Evolutionary conservation across 2,797 vertebrate genomes (phyloP).

Genomic region (Atherinosoma microstoma): DNA sequence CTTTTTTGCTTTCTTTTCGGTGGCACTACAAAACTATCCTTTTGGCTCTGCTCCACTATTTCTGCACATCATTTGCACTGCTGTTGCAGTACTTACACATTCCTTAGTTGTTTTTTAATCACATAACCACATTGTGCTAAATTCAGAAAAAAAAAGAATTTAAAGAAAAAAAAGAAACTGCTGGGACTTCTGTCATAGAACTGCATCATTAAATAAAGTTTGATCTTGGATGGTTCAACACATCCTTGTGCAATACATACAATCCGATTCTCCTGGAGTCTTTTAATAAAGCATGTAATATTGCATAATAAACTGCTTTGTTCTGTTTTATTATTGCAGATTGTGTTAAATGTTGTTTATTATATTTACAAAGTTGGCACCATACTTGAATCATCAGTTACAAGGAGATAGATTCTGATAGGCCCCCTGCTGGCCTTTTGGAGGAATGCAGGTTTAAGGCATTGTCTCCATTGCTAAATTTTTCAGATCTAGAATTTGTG

Average conservation of each 20-base stretch:
- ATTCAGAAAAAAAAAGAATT: constrained; percentile 19
- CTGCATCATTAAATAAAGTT: constrained; percentile 57
- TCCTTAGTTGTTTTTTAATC: constrained; percentile 49
- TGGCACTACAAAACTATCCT: constrained; percentile 46
- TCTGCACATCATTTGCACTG: constrained; percentile 70
- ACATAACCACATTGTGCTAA: constrained; percentile 52
- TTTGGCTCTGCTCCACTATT: constrained; percentile 53
- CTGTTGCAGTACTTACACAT: constrained; percentile 69
- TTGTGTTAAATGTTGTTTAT: background rate
- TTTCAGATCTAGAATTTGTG: no score
- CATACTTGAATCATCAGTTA: background rate
- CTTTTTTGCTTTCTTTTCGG: constrained; percentile 35
- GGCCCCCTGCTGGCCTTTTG: background rate
- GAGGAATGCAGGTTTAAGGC: background rate
- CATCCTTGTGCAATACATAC: constrained; percentile 77
- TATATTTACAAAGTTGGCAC: background rate
- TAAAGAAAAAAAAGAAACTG: constrained; percentile 21
- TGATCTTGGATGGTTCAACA: constrained; percentile 62
- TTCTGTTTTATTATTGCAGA: constrained; percentile 44
- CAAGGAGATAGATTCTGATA: background rate
- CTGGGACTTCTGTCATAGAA: constrained; percentile 58
- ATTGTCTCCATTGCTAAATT: no score
- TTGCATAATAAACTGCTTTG: constrained; percentile 53
- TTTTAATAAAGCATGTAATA: constrained; percentile 76
- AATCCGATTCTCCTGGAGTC: constrained; percentile 30